Evolutionary conservation across 2,797 vertebrate species (phyloP), one percentile per base, ranked within the genome.

Genomic region (Gephyroberyx darwinii): DNA sequence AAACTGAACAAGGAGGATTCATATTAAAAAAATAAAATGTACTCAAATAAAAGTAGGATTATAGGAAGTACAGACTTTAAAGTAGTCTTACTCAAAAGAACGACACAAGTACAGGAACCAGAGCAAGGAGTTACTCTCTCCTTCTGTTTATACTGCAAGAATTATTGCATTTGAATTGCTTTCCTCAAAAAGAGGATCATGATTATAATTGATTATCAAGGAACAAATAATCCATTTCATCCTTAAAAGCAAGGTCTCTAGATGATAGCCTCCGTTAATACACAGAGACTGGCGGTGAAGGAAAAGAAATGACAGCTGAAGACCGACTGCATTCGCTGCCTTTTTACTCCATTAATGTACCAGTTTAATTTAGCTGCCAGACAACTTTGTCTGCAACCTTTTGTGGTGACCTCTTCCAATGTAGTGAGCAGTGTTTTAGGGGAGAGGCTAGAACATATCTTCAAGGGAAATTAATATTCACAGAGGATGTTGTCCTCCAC

Each of bases 381-480:
- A 88, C 84, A 90, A 89, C 85, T 90, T 89, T 86, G 85, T 83
- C 63, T 65, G 74, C 77, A 85, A 89, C 91, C 91, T 92, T 88
- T 78, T 73, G 39, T 16, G 8, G 64, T 84, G 89, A 90, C 89
- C 88, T 87, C 77, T 60, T 83, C 81, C 85, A 68, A 81, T 84
- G 81, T 84, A 87, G 86, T 66, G 87, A 90, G 82, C 82, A 57
- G 72, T 59, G 78, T 43, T 16, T 43, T 16, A 73, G 75, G 84
- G 77, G 73, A 74, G 79, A 78, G 83, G 76, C 70, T 59, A 83
- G 78, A 84, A 82, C 81, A 81, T 82, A 82, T 91, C 90, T 89
- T 90, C 78, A 87, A 81, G 82, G 83, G 70, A 89, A 88, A 92
- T 93, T 89, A 91, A 92, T 92, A 93, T 92, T 91, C 87, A 88